Base-by-base conservation (phyloP, 2,113 vertebrate species). In the Xenus cinereus region DNA sequence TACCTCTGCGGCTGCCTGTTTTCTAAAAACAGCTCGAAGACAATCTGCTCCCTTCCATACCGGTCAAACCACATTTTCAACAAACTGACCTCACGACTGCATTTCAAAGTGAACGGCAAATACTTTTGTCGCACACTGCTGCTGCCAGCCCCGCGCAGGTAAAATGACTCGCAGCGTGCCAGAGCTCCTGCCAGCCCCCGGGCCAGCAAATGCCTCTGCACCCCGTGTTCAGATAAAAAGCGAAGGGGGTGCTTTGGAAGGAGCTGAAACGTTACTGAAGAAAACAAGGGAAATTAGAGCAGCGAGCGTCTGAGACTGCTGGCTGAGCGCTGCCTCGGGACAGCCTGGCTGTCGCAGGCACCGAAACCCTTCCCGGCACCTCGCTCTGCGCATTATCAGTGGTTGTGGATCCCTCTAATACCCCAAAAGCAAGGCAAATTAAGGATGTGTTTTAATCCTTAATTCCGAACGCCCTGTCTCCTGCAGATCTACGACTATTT, bases 121-220 rank as follows among this genome's bases (percentile, higher is more conserved):
- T 7, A 43, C 6, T 10, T 18, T 12, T 54, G 76, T 89, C 16
- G 0, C 41, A 7, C 0, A 0, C 67, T 39, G 64, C 67, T 39
- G 64, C 66, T 84, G 92, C 84, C 93, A 87, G 64, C 46, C 27
- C 73, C 17, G 60, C n/a, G 3, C 56, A 39, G 45, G 24, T 62
- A 46, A 13, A 48, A 56, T 0, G 0, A 14, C 53, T 67, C 30
- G 1, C 8, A 8, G 26, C 0, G 4, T 28, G 41, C 64, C 60
- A 63, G 62, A 80, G 23, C 59, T 53, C 27, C 56, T 51, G 77
- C 57, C 90, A 72, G 62, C 20, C 46, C 59, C 43, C 10, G 59
- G 8, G 26, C 7, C 7, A 3, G 39, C 45, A 72, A 74, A 30
- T 30, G 72, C 48, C 33, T 43, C 17, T 6, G 27, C 22, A 13